Conservation (phyloP, 1,140 invertebrate genomes). For the Wasmannia auropunctata region DNA sequence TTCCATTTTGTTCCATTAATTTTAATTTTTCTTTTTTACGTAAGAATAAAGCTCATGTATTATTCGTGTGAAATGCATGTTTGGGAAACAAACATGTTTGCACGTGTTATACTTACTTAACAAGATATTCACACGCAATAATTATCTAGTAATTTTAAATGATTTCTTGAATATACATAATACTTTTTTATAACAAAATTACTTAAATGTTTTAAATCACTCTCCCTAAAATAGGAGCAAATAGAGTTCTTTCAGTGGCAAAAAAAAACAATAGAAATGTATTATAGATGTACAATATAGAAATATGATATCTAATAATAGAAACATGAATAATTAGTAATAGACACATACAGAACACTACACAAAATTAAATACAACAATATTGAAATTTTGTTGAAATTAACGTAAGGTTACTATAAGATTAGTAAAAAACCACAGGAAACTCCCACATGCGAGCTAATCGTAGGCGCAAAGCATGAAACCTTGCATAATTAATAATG, state of each 20-base stretch:
- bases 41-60: neutral
- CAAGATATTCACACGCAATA: neutral
- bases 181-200: neutral
- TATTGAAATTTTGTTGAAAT: neutral
- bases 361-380: too few species aligned
- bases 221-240: neutral
- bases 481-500: slow-evolving; percentile 22
- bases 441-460: neutral
- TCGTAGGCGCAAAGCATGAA: slow-evolving; percentile 30
- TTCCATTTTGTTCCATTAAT: slow-evolving; percentile 2
- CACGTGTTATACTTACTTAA: slow-evolving; percentile 10
- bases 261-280: neutral
- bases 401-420: slow-evolving; percentile 3
- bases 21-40: slow-evolving; percentile 11
- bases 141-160: neutral
- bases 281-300: neutral
- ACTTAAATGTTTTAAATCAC: neutral
- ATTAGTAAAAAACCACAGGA: slow-evolving; percentile 3
- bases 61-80: slow-evolving; percentile 29
- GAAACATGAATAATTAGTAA: neutral
- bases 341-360: slow-evolving; percentile 12
- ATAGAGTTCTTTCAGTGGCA: neutral
- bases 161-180: neutral
- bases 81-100: slow-evolving; percentile 27
- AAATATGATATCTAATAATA: neutral